Conservation (phyloP, 2,888 invertebrate genomes). For the Xanthorhoe designata region DNA sequence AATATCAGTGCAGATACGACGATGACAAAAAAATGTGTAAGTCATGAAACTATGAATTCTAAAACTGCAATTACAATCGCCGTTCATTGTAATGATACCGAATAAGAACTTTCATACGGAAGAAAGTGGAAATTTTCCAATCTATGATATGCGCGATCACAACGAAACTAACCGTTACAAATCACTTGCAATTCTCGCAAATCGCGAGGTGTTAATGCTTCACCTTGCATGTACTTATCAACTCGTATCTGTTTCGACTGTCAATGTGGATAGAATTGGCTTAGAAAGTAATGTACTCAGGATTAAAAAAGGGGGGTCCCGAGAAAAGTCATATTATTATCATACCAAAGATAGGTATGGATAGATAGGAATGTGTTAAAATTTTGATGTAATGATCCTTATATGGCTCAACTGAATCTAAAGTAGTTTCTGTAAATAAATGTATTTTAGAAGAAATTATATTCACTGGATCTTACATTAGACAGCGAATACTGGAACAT, state of each 20-base stretch:
- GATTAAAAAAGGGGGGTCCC: not conserved
- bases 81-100: not conserved
- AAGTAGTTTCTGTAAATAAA: no score
- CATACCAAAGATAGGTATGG: no score
- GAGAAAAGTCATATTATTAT: not conserved
- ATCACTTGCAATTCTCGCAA: not conserved
- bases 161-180: not conserved
- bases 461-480: no score
- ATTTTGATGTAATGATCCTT: no score
- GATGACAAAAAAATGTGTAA: no score
- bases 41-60: no score
- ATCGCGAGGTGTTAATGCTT: not conserved
- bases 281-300: not conserved
- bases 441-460: no score
- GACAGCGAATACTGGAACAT: no score
- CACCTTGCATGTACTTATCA: constrained; percentile 40
- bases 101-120: not conserved
- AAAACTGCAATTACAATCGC: no score
- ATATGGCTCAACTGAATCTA: no score
- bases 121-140: constrained; percentile 1
- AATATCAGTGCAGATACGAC: not conserved
- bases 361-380: no score
- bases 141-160: not conserved
- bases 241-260: constrained; percentile 39
- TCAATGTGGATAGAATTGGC: constrained; percentile 35